Conservation (phyloP, 2,797 vertebrate species). For the Cryptoblepharus egeriae region DNA sequence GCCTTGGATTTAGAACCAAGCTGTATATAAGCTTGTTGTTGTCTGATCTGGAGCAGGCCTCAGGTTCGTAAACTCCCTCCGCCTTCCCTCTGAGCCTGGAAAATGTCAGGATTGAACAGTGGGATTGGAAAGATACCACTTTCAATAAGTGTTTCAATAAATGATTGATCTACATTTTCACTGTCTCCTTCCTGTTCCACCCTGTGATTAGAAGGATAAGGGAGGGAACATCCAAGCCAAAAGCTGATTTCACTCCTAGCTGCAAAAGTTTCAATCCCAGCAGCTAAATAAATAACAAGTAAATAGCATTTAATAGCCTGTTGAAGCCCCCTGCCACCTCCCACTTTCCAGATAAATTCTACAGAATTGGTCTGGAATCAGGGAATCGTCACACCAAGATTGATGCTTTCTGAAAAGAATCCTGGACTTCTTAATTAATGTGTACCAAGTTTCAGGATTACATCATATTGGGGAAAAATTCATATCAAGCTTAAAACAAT, state of each 20-base stretch:
- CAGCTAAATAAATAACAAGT: background rate
- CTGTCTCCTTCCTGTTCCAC: background rate
- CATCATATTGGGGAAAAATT: too few relatives aligned
- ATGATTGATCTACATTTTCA: background rate
- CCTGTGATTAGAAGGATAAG: background rate
- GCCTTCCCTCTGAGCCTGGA: background rate
- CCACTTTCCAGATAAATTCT: too few relatives aligned
- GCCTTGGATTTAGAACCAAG: background rate
- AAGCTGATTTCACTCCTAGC: background rate
- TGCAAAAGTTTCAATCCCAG: background rate
- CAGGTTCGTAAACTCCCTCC: background rate
- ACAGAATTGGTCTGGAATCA: too few relatives aligned
- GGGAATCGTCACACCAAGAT: too few relatives aligned
- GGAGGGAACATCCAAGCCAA: background rate
- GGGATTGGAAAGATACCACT: too few relatives aligned
- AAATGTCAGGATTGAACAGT: background rate
- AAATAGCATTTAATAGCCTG: background rate
- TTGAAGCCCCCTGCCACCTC: background rate
- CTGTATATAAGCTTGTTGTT: too few relatives aligned
- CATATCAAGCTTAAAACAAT: too few relatives aligned
- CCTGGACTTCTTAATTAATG: too few relatives aligned
- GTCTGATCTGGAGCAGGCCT: background rate
- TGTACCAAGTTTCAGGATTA: too few relatives aligned
- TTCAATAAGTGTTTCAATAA: too few relatives aligned
- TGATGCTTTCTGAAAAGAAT: too few relatives aligned